Percentiles rank a stretch among this genome's conserved stretches.
Evolutionary conservation across 2,888 invertebrate genomes (phyloP).

Genomic region (Alcis repandata): DNA sequence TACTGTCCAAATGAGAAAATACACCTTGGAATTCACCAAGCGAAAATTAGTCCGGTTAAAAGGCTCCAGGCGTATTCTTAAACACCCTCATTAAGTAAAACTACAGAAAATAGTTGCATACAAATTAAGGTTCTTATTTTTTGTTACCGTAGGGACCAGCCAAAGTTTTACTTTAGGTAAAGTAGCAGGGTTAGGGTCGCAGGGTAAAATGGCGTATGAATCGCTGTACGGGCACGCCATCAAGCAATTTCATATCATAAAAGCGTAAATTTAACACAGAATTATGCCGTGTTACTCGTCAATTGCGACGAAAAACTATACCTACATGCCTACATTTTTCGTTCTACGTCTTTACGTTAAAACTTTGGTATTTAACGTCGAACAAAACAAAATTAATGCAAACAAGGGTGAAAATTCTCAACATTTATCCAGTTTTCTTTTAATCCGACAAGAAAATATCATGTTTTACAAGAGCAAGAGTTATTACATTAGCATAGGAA

Average conservation of each 20-base stretch:
- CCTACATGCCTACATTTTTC: constrained; percentile 36
- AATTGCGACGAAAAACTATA: constrained; percentile 32
- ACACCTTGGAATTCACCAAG: constrained; percentile 55
- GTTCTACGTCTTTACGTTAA: constrained; percentile 21
- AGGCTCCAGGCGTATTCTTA: constrained; percentile 42
- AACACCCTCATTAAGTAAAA: constrained; percentile 39
- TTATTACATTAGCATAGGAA: constrained; percentile 80
- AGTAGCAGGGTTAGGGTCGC: constrained; percentile 2
- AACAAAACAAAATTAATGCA: constrained; percentile 62
- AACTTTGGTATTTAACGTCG: constrained; percentile 30
- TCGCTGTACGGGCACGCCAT: constrained; percentile 25
- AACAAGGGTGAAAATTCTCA: constrained; percentile 67
- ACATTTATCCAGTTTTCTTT: constrained; percentile 66
- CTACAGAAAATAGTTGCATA: constrained; percentile 40
- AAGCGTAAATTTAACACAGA: constrained; percentile 24
- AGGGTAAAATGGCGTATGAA: constrained; percentile 19
- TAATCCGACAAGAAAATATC: constrained; percentile 69
- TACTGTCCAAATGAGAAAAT: constrained; percentile 56
- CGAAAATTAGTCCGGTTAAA: constrained; percentile 52
- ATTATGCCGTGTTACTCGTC: constrained; percentile 31
- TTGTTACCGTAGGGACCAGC: constrained; percentile 15
- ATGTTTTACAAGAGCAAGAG: constrained; percentile 74
- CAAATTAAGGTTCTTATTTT: constrained; percentile 31
- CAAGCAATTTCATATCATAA: constrained; percentile 26
- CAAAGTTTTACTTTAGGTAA: constrained; percentile 13